Base-by-base conservation (phyloP, 2,113 vertebrate genomes). In the Empidonax traillii region DNA sequence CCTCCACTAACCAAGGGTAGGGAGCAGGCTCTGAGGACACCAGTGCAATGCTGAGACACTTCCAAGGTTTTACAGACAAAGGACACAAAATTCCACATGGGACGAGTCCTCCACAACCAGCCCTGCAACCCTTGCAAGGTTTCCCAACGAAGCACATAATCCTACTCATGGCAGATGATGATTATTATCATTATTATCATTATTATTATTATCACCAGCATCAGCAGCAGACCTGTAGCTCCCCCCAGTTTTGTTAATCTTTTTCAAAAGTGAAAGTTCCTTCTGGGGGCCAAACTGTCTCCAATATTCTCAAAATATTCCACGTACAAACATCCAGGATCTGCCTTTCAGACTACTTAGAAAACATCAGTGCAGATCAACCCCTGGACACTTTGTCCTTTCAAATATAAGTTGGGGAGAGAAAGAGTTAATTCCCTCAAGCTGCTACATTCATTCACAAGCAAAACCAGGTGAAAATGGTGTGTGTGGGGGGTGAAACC, bases 1-100 rank as follows among this genome's bases (percentile, higher is more conserved):
- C 7, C 23, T 2, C 1, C 0, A 2, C n/a, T 4, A 6, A 39
- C 24, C 35, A 47, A n/a, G 37, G 39, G 59, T n/a, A 33, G 31
- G 8, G 30, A 58, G 11, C 33, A 30, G 58, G 52, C 10, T 41
- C 16, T 16, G 28, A 27, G 73, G 65, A 18, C 18, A 55, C 12
- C 67, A 71, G 68, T 47, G 49, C 33, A 49, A 31, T 0, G 2
- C 52, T 21, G 9, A 18, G 52, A 18, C 24, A 44, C 18, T 35
- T 46, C 17, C 2, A 46, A 58, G 51, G 58, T 37, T 37, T 85
- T 44, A 20, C 1, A 59, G 71, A 27, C 18, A 43, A 59, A 80
- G 41, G 33, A 8, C 33, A 62, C 56, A 72, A 74, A 79, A 66
- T 12, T 51, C 30, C 76, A 23, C 8, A 2, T 0, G 2, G 66